Evolutionary conservation across 1,140 invertebrate species (phyloP), one percentile per base, ranked within the genome.

Genomic region (Drosophila repleta): DNA sequence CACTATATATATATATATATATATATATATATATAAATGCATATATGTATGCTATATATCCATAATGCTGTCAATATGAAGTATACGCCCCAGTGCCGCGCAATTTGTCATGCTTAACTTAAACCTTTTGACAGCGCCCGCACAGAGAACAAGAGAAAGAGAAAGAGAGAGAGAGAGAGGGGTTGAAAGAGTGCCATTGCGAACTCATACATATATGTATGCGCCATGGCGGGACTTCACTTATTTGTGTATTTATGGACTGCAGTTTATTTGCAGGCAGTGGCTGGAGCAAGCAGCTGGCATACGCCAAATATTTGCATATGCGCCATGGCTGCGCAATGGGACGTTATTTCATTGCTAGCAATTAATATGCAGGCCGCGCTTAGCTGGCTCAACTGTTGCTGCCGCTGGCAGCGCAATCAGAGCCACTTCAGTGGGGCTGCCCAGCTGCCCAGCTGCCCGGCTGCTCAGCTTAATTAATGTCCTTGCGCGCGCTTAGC

Each of bases 51-150:
- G n/a, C 15, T 15, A 17, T 15, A 17, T 29, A 8, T 60, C 15
- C 46, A 70, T 41, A 70, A 51, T 65, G 52, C 61, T 55, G 56
- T 65, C 58, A 65, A 70, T 68, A 70, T 74, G 69, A 74, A 84
- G 73, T 80, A 65, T 69, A 62, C 72, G 72, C 72, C 56, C 61
- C 60, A 77, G 24, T 53, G 67, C 15, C 37, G 46, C 55, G 35
- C 77, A 35, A 87, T 87, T 75, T 87, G 61, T 85, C 82, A 75
- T 49, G 83, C 81, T 85, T 77, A 87, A 85, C 74, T 82, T 85
- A 78, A 87, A 78, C 83, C 82, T 62, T 81, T 81, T 67, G 39
- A 20, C 80, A 45, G 57, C 24, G 24, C 45, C 32, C 11, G 11
- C 32, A 13, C 32, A 35, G 32, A 35, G 32, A 35, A 35, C 32